Evolutionary conservation across 92 coral and sea anemone genomes (phyloP).

Genomic region (Siderastrea siderea): DNA sequence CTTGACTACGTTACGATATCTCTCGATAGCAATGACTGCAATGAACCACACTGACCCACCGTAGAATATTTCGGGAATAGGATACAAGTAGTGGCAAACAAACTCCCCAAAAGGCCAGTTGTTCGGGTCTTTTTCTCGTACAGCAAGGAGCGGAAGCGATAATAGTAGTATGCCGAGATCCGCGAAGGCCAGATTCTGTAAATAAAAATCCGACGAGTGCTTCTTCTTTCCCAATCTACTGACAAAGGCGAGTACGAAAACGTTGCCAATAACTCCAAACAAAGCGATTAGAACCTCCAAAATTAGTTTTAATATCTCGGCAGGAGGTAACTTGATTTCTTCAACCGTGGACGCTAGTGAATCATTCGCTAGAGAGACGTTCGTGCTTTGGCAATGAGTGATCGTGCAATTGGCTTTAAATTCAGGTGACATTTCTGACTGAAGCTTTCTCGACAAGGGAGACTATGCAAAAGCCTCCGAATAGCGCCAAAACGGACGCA

Average conservation of each 20-base stretch:
- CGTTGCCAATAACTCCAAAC: conserved; percentile 63
- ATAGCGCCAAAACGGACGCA: no score
- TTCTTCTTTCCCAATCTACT: conserved; percentile 45
- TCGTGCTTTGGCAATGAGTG: no score
- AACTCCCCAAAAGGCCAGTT: conserved; percentile 53
- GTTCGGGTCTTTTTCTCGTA: not conserved
- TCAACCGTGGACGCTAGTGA: no score
- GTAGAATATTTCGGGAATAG: conserved; percentile 37
- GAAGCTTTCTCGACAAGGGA: no score
- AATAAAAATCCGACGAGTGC: conserved; percentile 33
- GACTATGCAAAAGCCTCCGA: no score
- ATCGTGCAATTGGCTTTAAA: no score
- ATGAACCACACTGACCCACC: conserved; percentile 70
- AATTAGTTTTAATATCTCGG: not conserved
- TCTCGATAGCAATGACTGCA: conserved; percentile 56
- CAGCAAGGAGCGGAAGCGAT: conserved; percentile 12
- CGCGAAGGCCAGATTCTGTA: conserved; percentile 65
- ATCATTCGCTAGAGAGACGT: no score
- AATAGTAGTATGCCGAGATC: conserved; percentile 57
- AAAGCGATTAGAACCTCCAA: conserved; percentile 33
- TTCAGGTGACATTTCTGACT: no score
- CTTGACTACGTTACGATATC: conserved; percentile 42
- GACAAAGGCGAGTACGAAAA: conserved; percentile 27
- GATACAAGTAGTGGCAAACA: conserved; percentile 44
- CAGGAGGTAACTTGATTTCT: no score